Percentiles rank a stretch among this genome's conserved stretches.
phyloP scores from a whole-genome alignment of 2,113 vertebrate species.

The Gnathonemus longibarbis region DNA sequence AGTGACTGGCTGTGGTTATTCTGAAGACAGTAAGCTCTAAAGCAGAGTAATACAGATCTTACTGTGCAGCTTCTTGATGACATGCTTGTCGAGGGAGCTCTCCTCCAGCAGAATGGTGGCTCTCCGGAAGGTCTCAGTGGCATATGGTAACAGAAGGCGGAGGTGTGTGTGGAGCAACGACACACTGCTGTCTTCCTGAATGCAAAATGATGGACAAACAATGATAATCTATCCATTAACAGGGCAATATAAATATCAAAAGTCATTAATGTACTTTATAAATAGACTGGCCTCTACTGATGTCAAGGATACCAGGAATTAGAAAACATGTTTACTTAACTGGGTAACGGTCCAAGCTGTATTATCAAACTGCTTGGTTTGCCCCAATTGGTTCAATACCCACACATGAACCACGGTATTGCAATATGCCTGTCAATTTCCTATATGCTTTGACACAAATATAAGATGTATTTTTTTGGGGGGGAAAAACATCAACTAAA shows the following conservation, averaged over 20 bases:
- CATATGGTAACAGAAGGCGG: slow-evolving; percentile 61
- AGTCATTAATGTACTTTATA: neutral
- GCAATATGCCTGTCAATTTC: too few relatives aligned
- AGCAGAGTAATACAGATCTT: slow-evolving; percentile 27
- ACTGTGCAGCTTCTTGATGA: slow-evolving; percentile 67
- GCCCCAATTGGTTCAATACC: too few relatives aligned
- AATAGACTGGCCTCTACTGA: neutral
- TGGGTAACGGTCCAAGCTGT: too few relatives aligned
- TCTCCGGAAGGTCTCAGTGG: slow-evolving; percentile 63
- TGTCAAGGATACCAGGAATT: neutral
- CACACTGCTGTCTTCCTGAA: slow-evolving; percentile 60
- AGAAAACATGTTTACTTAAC: neutral
- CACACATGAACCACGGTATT: too few relatives aligned
- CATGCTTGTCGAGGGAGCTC: slow-evolving; percentile 58
- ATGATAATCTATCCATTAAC: neutral
- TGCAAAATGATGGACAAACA: neutral
- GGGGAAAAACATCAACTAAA: too few relatives aligned
- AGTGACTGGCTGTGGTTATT: neutral
- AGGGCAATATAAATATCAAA: neutral
- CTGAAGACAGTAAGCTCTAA: neutral
- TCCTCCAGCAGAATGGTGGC: slow-evolving; percentile 60
- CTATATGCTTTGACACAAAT: too few relatives aligned
- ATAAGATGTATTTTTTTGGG: too few relatives aligned
- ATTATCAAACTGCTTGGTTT: too few relatives aligned
- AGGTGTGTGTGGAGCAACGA: slow-evolving; percentile 63